Percentiles rank a stretch among this genome's conserved stretches.
Evolutionary conservation across 2,888 invertebrate species (phyloP).

Genomic region (Chalcosyrphus nemorum): DNA sequence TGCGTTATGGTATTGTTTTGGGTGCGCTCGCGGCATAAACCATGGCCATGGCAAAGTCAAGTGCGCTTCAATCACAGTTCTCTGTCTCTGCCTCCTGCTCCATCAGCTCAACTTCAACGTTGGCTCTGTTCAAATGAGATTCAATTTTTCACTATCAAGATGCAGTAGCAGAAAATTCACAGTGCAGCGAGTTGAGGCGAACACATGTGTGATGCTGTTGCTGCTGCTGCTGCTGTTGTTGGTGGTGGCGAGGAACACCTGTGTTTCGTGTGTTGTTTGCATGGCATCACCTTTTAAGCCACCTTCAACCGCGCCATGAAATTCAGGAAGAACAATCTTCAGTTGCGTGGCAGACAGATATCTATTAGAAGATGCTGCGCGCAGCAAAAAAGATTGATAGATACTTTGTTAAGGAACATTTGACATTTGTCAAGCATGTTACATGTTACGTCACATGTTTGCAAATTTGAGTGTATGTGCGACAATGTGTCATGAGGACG

Average conservation of each 20-base stretch:
- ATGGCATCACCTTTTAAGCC: constrained; percentile 59
- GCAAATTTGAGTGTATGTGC: constrained; percentile 55
- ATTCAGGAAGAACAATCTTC: constrained; percentile 60
- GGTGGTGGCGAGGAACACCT: constrained; percentile 55
- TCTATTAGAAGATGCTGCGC: background rate
- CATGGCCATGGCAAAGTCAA: constrained; percentile 41
- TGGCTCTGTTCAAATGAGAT: constrained; percentile 58
- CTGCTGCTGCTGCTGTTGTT: too few species aligned
- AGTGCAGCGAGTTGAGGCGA: constrained; percentile 17
- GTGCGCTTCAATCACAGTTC: constrained; percentile 43
- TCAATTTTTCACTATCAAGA: constrained; percentile 70
- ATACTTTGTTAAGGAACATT: constrained; percentile 68
- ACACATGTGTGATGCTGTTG: constrained; percentile 19
- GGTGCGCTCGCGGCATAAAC: background rate
- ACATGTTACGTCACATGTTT: constrained; percentile 65
- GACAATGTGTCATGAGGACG: constrained; percentile 26
- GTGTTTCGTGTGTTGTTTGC: constrained; percentile 55
- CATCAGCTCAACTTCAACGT: background rate
- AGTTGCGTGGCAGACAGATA: constrained; percentile 35
- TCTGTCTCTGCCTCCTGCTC: background rate
- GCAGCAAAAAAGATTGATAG: constrained; percentile 62
- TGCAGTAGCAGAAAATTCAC: constrained; percentile 26
- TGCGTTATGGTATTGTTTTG: constrained; percentile 26
- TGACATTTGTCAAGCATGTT: constrained; percentile 70
- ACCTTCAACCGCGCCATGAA: background rate